phyloP scores from a whole-genome alignment of 2,888 invertebrate species.

The Teleiodes luculella region DNA sequence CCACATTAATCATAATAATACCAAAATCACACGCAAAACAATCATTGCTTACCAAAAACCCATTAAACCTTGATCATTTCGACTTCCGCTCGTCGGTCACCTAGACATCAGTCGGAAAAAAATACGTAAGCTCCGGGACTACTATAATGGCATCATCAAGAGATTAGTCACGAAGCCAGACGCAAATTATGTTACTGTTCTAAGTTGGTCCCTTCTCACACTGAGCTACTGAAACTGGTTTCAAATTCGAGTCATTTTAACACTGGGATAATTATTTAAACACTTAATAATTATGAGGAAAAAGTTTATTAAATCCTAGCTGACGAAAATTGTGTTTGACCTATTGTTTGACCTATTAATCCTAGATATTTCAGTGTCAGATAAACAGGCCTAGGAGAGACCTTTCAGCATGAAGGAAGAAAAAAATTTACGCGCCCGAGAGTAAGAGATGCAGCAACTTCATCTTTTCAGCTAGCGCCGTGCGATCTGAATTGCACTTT shows the following conservation, averaged over 20 bases:
- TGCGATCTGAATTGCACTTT: too few relatives aligned
- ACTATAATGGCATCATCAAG: constrained; percentile 52
- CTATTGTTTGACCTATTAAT: too few relatives aligned
- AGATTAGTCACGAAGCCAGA: constrained; percentile 43
- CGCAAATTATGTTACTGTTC: constrained; percentile 26
- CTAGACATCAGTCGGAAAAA: constrained; percentile 21
- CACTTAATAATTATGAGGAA: too few relatives aligned
- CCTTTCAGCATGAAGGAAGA: too few relatives aligned
- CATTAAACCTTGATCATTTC: constrained; percentile 17
- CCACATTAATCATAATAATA: background rate
- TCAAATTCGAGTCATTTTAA: background rate
- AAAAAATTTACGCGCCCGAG: too few relatives aligned
- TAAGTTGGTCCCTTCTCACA: background rate
- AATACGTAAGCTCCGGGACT: constrained; percentile 34
- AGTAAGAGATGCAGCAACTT: too few relatives aligned
- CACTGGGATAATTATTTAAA: too few relatives aligned
- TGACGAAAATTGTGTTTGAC: too few relatives aligned
- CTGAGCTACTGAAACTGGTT: background rate
- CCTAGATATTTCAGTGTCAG: too few relatives aligned
- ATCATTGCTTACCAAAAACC: constrained; percentile 1
- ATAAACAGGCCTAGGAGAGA: too few relatives aligned
- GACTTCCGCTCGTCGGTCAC: constrained; percentile 23
- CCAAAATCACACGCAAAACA: background rate
- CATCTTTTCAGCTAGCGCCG: too few relatives aligned
- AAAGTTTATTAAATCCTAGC: too few relatives aligned